phyloP scores from a whole-genome alignment of 1,140 invertebrate species.

The Cryptotermes secundus region DNA sequence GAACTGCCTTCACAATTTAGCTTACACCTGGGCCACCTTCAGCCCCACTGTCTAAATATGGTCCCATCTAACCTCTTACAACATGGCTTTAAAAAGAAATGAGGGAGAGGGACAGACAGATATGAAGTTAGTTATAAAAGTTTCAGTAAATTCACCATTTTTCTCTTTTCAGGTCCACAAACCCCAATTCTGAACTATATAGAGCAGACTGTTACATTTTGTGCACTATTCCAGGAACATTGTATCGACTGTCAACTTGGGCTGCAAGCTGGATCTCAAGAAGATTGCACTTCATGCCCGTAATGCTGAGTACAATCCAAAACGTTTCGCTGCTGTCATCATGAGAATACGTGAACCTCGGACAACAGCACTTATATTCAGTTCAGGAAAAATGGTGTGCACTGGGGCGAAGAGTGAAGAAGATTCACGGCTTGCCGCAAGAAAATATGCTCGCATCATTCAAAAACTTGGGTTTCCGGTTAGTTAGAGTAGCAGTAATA shows the following conservation, averaged over 20 bases:
- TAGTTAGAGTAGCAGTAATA: conserved; percentile 21
- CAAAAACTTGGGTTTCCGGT: conserved; percentile 91
- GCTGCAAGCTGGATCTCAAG: conserved; percentile 93
- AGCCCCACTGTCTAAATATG: too few relatives aligned
- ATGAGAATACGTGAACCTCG: conserved; percentile 98
- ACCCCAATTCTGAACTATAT: too few relatives aligned
- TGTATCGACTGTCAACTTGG: conserved; percentile 96
- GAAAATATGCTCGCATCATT: conserved; percentile 99
- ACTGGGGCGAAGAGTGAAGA: conserved; percentile 99
- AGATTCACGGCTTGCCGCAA: conserved; percentile 90
- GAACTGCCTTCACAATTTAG: too few relatives aligned
- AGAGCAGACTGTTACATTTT: too few relatives aligned
- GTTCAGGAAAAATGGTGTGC: conserved; percentile 99
- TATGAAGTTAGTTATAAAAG: too few relatives aligned
- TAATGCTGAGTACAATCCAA: conserved; percentile 99
- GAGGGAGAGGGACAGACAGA: too few relatives aligned
- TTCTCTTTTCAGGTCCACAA: too few relatives aligned
- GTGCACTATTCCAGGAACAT: conserved; percentile 66
- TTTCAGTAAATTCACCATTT: too few relatives aligned
- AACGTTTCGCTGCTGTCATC: conserved; percentile 99
- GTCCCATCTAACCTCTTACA: too few relatives aligned
- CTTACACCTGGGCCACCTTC: too few relatives aligned
- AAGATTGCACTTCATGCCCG: conserved; percentile 98
- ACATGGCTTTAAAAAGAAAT: too few relatives aligned
- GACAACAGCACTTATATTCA: conserved; percentile 98